These are phyloP conservation scores for Streblospio benedicti DNA, from an alignment of 1,140 invertebrate species.

Conservation along the genomic window DNA sequence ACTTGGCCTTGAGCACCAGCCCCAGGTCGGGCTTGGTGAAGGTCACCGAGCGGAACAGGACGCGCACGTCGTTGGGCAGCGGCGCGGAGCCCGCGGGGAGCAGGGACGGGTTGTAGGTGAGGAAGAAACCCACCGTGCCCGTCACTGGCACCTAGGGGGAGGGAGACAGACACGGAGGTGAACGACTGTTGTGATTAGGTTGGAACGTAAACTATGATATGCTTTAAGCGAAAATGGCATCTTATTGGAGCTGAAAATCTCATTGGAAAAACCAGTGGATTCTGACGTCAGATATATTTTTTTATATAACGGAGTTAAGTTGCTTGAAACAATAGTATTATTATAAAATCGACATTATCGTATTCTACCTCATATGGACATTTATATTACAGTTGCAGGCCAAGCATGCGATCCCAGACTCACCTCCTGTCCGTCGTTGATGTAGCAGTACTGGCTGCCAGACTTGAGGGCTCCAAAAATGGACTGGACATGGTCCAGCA, in stretches of 20 bases:
- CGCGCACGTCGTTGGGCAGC: constrained; percentile 34
- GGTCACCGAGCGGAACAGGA: constrained; percentile 39
- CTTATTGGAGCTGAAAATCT: no score
- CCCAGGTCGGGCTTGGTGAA: constrained; percentile 39
- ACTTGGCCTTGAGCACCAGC: constrained; percentile 40
- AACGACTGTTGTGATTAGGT: no score
- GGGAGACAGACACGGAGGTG: no score
- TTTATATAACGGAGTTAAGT: no score
- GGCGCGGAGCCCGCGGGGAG: not conserved
- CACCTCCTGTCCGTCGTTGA: constrained; percentile 43
- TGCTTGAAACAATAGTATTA: no score
- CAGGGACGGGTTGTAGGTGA: constrained; percentile 29
- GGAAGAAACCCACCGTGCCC: constrained; percentile 32
- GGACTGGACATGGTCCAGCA: constrained; percentile 35
- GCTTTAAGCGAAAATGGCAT: no score
- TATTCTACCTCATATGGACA: no score
- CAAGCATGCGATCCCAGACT: not conserved
- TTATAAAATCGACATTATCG: no score
- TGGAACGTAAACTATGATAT: no score
- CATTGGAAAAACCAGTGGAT: no score
- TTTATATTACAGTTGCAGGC: not conserved
- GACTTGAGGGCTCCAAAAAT: constrained; percentile 33
- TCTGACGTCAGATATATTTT: no score
- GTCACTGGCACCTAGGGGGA: constrained; percentile 30
- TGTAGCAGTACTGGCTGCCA: constrained; percentile 24